Evolutionary conservation across 2,797 vertebrate genomes (phyloP).

Genomic region (Darevskia mixta): DNA sequence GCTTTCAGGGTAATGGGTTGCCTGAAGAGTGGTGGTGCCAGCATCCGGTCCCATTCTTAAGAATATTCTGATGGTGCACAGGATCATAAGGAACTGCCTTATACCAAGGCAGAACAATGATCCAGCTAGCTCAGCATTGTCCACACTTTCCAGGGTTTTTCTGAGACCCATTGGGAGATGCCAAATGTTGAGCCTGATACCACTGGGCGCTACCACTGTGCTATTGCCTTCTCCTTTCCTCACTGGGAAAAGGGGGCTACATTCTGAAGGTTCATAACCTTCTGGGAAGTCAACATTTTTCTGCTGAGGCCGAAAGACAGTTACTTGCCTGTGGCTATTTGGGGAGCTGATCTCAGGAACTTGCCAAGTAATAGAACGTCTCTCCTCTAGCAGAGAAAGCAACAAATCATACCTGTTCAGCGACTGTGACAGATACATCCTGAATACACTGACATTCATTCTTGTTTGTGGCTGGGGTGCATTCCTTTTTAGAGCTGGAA

Average conservation of each 20-base stretch:
- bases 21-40: too few relatives aligned
- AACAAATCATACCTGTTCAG: neutral
- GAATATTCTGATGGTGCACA: too few relatives aligned
- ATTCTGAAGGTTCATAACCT: neutral
- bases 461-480: constrained; percentile 9
- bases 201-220: neutral
- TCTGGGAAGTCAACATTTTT: constrained; percentile 1
- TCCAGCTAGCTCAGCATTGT: too few relatives aligned
- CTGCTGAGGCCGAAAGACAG: neutral
- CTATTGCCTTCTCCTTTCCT: neutral
- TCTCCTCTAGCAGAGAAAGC: neutral
- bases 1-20: too few relatives aligned
- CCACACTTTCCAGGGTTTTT: too few relatives aligned
- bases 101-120: too few relatives aligned
- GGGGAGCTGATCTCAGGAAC: neutral
- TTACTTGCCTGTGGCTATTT: neutral
- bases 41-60: too few relatives aligned
- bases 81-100: too few relatives aligned
- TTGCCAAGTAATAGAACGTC: neutral
- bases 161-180: neutral
- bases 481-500: neutral
- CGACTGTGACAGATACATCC: neutral
- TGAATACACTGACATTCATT: constrained; percentile 9
- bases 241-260: neutral
- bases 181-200: neutral